Percentiles rank a stretch among this genome's conserved stretches.
These are phyloP conservation scores for Neodontobutis hainanensis DNA, from an alignment of 2,113 vertebrate species.

Conservation along the genomic window DNA sequence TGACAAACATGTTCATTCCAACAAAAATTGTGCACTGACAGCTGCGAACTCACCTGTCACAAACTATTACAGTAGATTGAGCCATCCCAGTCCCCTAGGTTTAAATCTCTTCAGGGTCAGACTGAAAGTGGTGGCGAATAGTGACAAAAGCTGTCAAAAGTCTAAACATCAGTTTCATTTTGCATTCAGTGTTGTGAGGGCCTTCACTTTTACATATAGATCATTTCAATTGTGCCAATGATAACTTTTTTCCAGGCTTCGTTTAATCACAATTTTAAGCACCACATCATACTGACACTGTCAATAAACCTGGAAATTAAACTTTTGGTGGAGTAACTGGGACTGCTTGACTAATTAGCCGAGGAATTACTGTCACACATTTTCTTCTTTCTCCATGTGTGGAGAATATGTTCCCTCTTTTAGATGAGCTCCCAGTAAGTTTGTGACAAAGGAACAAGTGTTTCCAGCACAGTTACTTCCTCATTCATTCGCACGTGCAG, in stretches of 20 bases:
- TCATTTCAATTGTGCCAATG: too few species aligned
- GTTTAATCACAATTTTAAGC: background rate
- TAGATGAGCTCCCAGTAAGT: slow-evolving; percentile 14
- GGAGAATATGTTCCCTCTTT: background rate
- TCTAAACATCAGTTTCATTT: background rate
- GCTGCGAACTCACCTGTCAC: slow-evolving; percentile 55
- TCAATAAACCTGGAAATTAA: too few species aligned
- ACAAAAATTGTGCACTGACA: slow-evolving; percentile 32
- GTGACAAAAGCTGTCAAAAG: slow-evolving; percentile 45
- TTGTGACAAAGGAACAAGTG: slow-evolving; percentile 37
- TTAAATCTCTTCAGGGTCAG: slow-evolving; percentile 36
- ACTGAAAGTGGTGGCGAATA: slow-evolving; percentile 47
- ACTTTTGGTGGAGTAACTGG: background rate
- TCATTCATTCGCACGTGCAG: slow-evolving; percentile 36
- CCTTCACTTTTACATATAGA: too few species aligned
- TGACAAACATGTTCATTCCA: slow-evolving; percentile 37
- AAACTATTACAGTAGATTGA: slow-evolving; percentile 46
- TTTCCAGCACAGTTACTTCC: slow-evolving; percentile 47
- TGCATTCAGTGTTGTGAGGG: background rate
- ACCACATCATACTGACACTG: too few species aligned
- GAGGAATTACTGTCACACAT: slow-evolving; percentile 34
- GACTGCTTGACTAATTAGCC: background rate
- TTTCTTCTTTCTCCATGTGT: slow-evolving; percentile 25
- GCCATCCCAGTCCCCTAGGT: slow-evolving; percentile 39
- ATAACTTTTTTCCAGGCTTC: background rate